phyloP scores from a whole-genome alignment of 2,113 vertebrate species.

The Anguilla japonica region DNA sequence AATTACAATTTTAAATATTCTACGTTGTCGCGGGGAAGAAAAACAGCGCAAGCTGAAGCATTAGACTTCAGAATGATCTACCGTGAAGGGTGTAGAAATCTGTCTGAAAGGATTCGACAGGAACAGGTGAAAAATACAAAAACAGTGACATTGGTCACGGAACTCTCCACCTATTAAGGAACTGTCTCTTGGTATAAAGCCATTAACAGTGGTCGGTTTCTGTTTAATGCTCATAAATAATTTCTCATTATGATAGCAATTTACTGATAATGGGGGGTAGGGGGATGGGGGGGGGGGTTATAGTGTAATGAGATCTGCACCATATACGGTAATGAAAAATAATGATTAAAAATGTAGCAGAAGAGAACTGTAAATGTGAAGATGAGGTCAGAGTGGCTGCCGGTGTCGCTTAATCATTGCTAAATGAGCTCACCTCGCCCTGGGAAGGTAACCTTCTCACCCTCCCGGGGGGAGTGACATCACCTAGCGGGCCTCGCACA shows the following conservation, averaged over 20 bases:
- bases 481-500: not conserved
- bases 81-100: not conserved
- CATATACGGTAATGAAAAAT: not conserved
- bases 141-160: not conserved
- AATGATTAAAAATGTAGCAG: not conserved
- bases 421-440: not conserved
- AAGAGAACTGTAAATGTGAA: not conserved
- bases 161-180: not conserved
- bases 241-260: slow-evolving; percentile 3
- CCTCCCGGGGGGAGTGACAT: not conserved
- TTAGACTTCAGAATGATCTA: not conserved
- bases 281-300: not conserved
- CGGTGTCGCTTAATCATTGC: not conserved
- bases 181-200: not conserved
- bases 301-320: not conserved
- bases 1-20: slow-evolving; percentile 72
- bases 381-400: not conserved
- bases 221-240: not conserved
- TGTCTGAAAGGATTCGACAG: not conserved
- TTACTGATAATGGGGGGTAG: not conserved
- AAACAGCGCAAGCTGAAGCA: slow-evolving; percentile 29
- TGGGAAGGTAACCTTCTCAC: not conserved
- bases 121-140: not conserved
- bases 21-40: slow-evolving; percentile 50
- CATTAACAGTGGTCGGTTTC: not conserved